Percentiles rank a stretch among this genome's conserved stretches.
Evolutionary conservation across 2,888 invertebrate species (phyloP).

Genomic region (Ennomos erosarius): DNA sequence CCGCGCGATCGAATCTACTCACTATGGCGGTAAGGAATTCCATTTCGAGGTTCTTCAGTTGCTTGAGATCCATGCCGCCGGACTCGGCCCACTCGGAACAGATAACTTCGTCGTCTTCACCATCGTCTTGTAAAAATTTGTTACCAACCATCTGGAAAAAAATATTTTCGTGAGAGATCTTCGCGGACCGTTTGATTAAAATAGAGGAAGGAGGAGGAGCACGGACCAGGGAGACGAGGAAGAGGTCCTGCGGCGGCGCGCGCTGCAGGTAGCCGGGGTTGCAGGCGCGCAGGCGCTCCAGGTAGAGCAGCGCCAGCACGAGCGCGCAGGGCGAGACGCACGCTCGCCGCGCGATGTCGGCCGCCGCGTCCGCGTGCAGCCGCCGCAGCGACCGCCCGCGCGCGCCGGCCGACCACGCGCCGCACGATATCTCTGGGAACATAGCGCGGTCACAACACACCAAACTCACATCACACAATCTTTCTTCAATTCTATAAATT

Average conservation of each 20-base stretch:
- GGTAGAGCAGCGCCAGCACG: conserved; percentile 96
- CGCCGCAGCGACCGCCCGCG: conserved; percentile 91
- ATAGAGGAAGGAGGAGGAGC: no score
- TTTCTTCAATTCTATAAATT: no score
- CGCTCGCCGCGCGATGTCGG: conserved; percentile 90
- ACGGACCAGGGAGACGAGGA: conserved; percentile 96
- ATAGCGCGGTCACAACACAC: no score
- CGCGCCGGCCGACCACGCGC: conserved; percentile 92
- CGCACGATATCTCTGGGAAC: conserved; percentile 91
- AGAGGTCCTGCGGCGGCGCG: conserved; percentile 95
- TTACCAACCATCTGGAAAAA: conserved; percentile 95
- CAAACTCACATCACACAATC: no score
- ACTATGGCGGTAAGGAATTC: conserved; percentile 96
- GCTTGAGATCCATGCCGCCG: conserved; percentile 89
- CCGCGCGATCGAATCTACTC: conserved; percentile 65
- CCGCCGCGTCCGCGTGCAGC: conserved; percentile 91
- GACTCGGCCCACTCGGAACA: conserved; percentile 97
- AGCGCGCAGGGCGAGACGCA: conserved; percentile 97
- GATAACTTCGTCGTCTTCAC: conserved; percentile 95
- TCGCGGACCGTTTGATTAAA: no score
- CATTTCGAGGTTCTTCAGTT: conserved; percentile 93
- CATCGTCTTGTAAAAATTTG: conserved; percentile 97
- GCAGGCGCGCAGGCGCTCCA: conserved; percentile 93
- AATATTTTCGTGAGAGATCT: conserved; percentile 1
- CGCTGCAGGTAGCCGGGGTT: conserved; percentile 93